A percentile compares a stretch with the other conserved stretches of the same genome.
phyloP scores from a whole-genome alignment of 1,140 invertebrate species.

The Liolophura sinensis region DNA sequence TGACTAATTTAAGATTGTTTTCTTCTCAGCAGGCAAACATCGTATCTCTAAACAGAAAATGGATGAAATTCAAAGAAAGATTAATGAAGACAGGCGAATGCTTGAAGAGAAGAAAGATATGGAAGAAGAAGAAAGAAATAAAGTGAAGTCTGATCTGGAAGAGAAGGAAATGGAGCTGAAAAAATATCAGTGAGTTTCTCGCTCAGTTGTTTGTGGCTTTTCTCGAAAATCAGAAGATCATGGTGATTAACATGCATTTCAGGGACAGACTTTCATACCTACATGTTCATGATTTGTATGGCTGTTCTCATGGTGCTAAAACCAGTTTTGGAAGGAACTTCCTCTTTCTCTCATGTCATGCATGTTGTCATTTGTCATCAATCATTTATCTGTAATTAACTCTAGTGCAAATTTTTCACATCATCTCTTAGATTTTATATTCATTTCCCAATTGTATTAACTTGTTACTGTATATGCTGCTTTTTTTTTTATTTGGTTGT shows the following conservation, averaged over 20 bases:
- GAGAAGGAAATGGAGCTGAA: slow-evolving; percentile 63
- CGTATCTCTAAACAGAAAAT: slow-evolving; percentile 60
- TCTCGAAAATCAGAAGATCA: neutral
- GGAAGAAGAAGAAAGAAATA: slow-evolving; percentile 72
- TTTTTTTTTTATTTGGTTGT: no score
- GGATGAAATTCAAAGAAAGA: slow-evolving; percentile 59
- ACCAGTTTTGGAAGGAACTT: neutral
- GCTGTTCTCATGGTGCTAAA: neutral
- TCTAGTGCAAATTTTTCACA: no score
- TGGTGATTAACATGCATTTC: neutral
- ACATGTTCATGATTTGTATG: neutral
- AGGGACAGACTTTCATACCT: neutral
- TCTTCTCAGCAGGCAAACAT: slow-evolving; percentile 21
- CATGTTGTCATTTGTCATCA: no score
- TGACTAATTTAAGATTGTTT: slow-evolving; percentile 3
- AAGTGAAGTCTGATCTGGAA: slow-evolving; percentile 62
- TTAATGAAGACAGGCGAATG: slow-evolving; percentile 61
- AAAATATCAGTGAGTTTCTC: slow-evolving; percentile 60
- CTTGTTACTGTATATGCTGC: no score
- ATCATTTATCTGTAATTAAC: no score
- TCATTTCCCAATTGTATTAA: no score
- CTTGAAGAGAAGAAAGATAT: slow-evolving; percentile 63
- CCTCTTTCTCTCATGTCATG: neutral
- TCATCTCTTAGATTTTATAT: no score
- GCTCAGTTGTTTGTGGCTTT: neutral